A percentile compares a stretch with the other conserved stretches of the same genome.
Evolutionary conservation across 2,797 vertebrate species (phyloP).

Genomic region (Florisuga fusca): DNA sequence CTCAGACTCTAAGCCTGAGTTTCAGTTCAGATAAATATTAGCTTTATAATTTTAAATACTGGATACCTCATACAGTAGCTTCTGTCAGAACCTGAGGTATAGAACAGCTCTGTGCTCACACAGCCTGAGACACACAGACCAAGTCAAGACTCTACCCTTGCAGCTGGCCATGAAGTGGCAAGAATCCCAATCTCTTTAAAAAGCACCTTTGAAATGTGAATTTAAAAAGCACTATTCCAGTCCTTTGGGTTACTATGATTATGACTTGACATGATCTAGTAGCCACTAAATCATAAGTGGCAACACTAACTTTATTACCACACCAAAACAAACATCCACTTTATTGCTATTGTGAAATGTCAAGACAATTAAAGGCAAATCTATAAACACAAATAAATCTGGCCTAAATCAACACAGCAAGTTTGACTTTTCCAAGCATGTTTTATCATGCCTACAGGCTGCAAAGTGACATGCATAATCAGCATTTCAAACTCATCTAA

Average conservation of each 20-base stretch:
- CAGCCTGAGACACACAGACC: neutral
- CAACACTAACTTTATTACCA: neutral
- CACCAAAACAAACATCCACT: neutral
- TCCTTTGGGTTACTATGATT: neutral
- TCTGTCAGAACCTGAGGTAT: neutral
- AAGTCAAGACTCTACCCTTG: neutral
- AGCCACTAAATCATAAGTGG: neutral
- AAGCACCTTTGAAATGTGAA: neutral
- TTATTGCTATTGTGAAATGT: neutral
- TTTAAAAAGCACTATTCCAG: neutral
- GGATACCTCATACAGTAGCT: neutral
- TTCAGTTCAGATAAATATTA: neutral
- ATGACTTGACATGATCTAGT: neutral
- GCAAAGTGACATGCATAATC: neutral
- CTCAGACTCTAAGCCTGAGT: neutral
- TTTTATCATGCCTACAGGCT: neutral
- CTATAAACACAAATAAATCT: neutral
- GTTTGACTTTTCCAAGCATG: neutral
- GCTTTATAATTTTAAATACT: neutral
- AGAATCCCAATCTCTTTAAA: neutral
- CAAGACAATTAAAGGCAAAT: neutral
- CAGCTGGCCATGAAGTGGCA: neutral
- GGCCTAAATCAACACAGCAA: conserved; percentile 5
- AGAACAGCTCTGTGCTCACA: neutral
- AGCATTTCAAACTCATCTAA: neutral